Evolutionary conservation across 2,888 invertebrate species (phyloP).

Genomic region (Conchocele bisecta): DNA sequence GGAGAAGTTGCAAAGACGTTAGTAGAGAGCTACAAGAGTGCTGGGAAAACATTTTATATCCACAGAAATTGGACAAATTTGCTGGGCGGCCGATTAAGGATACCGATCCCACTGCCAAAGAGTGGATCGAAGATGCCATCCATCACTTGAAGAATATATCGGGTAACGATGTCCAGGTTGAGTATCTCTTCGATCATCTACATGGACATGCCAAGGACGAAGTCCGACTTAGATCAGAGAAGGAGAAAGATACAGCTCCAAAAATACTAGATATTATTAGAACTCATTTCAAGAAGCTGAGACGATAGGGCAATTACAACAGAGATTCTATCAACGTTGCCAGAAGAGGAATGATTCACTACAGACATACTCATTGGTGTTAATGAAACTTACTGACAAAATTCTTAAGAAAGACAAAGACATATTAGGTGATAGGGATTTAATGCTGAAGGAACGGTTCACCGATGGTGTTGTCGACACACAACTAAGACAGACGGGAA

Average conservation of each 20-base stretch:
- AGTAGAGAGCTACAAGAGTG: not conserved
- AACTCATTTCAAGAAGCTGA: constrained; percentile 20
- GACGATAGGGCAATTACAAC: constrained; percentile 27
- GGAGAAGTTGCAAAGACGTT: not conserved
- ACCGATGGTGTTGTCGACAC: constrained; percentile 23
- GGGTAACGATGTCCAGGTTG: constrained; percentile 10
- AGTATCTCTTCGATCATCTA: constrained; percentile 16
- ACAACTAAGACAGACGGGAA: constrained; percentile 17
- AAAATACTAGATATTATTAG: constrained; percentile 21
- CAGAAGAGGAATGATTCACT: constrained; percentile 24
- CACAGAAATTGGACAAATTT: constrained; percentile 24
- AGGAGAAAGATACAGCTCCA: constrained; percentile 11
- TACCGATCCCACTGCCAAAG: constrained; percentile 2
- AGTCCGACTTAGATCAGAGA: not conserved
- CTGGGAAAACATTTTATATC: constrained; percentile 10
- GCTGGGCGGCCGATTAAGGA: constrained; percentile 9
- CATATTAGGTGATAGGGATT: constrained; percentile 15
- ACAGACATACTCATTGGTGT: constrained; percentile 22
- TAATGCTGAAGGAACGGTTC: constrained; percentile 26
- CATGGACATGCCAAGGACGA: constrained; percentile 22
- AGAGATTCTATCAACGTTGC: constrained; percentile 20
- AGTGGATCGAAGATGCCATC: constrained; percentile 22
- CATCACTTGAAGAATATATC: constrained; percentile 20
- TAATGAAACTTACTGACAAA: constrained; percentile 24
- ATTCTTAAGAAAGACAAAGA: constrained; percentile 6